phyloP scores from a whole-genome alignment of 1,140 invertebrate species.

The Antheraea mylitta region DNA sequence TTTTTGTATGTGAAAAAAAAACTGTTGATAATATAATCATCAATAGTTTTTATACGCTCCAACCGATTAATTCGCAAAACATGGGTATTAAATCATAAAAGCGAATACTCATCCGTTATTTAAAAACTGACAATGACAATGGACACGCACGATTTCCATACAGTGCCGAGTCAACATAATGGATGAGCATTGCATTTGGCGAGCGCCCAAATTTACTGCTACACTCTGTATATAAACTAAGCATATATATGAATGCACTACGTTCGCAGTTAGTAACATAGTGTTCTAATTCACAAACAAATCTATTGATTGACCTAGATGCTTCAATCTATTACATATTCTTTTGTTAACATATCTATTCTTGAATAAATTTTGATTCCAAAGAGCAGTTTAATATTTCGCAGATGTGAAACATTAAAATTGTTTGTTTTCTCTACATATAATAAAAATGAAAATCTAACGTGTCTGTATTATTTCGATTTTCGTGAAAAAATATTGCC shows the following conservation, averaged over 20 bases:
- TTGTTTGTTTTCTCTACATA: no score
- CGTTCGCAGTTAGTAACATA: neutral
- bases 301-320: neutral
- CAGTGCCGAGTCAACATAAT: constrained; percentile 66
- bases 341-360: neutral
- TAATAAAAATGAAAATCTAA: no score
- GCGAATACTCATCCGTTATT: no score
- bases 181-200: constrained; percentile 70
- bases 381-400: no score
- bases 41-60: no score
- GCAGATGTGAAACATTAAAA: no score
- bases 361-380: neutral
- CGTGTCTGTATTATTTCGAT: no score
- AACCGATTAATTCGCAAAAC: no score
- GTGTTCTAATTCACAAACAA: constrained; percentile 10
- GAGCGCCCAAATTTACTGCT: constrained; percentile 64
- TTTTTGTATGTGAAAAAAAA: no score
- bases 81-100: no score
- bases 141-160: constrained; percentile 34
- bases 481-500: no score
- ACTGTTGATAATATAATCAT: no score
- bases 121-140: constrained; percentile 14
- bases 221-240: constrained; percentile 39
- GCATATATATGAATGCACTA: constrained; percentile 5
- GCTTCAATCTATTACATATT: neutral